A percentile compares a stretch with the other conserved stretches of the same genome.
These are phyloP conservation scores for Elephantulus edwardii DNA, from an alignment of 2,113 vertebrate species.

Conservation along the genomic window DNA sequence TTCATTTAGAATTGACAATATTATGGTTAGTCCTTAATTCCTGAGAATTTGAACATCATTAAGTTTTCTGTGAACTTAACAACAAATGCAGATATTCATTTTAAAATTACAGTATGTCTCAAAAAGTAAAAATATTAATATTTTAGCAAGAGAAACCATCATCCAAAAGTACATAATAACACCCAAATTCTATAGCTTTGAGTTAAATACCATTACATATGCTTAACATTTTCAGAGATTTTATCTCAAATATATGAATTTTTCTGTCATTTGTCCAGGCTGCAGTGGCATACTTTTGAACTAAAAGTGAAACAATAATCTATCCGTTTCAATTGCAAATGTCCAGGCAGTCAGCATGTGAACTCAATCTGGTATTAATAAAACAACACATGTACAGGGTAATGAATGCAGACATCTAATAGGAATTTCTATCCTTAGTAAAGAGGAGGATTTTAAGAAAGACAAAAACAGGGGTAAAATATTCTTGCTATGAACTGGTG, in stretches of 20 bases:
- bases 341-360: neutral
- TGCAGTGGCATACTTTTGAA: slow-evolving; percentile 35
- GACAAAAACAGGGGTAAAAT: neutral
- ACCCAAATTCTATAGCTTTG: slow-evolving; percentile 65
- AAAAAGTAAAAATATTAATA: slow-evolving; percentile 52
- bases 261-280: slow-evolving; percentile 45
- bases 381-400: neutral
- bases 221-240: no score
- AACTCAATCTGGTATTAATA: neutral
- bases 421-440: slow-evolving; percentile 18
- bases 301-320: no score
- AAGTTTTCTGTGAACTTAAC: slow-evolving; percentile 70
- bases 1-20: slow-evolving; percentile 75
- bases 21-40: slow-evolving; percentile 86
- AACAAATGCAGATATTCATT: slow-evolving; percentile 71
- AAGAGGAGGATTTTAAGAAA: neutral
- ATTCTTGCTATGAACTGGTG: slow-evolving; percentile 37
- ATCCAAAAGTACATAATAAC: slow-evolving; percentile 62
- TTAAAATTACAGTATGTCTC: slow-evolving; percentile 67
- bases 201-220: slow-evolving; percentile 42
- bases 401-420: neutral
- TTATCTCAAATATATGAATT: slow-evolving; percentile 41
- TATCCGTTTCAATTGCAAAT: no score
- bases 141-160: slow-evolving; percentile 74
- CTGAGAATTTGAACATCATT: slow-evolving; percentile 85